Evolutionary conservation across 2,888 invertebrate species (phyloP).

Genomic region (Acleris sparsana): DNA sequence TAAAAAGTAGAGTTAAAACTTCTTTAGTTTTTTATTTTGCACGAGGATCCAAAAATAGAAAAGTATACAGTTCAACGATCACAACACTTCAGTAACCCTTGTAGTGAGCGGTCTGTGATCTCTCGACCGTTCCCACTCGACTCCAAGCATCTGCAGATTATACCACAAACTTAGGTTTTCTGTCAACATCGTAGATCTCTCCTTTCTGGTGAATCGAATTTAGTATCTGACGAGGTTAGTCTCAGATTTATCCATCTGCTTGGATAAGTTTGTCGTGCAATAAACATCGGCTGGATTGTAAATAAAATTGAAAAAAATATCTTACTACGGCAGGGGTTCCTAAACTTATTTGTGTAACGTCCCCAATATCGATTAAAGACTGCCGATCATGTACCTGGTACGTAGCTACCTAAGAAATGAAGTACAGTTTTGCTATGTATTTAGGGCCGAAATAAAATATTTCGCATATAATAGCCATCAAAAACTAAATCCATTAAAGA

Average conservation of each 20-base stretch:
- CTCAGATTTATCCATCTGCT: background rate
- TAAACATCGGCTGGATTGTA: background rate
- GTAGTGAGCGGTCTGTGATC: conserved; percentile 1
- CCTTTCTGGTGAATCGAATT: background rate
- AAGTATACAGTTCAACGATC: background rate
- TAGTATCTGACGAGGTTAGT: background rate
- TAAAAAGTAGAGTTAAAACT: too few species aligned
- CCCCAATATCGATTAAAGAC: too few species aligned
- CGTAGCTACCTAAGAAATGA: too few species aligned
- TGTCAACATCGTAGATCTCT: background rate
- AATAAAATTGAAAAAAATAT: background rate
- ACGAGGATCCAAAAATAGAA: background rate
- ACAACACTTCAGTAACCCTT: background rate
- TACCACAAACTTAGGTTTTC: background rate
- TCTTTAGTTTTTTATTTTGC: too few species aligned
- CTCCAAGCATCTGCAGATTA: background rate
- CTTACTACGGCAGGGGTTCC: background rate
- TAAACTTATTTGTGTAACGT: too few species aligned
- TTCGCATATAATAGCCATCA: too few species aligned
- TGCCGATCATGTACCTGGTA: too few species aligned
- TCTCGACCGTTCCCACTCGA: conserved; percentile 5
- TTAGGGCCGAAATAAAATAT: too few species aligned
- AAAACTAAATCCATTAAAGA: too few species aligned
- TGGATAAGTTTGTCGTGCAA: background rate
- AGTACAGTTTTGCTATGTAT: too few species aligned